Conservation (phyloP, 2,888 invertebrate species). For the Polyommatus icarus region DNA sequence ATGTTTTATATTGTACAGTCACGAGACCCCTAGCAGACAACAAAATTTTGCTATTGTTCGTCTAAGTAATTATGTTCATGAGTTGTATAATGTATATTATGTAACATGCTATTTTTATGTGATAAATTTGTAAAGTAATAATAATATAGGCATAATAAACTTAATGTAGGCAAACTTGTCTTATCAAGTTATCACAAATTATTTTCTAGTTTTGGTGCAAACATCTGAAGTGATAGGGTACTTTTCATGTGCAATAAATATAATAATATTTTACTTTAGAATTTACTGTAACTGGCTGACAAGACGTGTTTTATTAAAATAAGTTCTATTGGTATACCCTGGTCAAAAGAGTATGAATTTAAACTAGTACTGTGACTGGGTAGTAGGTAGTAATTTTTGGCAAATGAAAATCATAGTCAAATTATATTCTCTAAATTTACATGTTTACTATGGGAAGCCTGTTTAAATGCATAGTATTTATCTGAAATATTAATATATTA, state of each 20-base stretch:
- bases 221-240: background rate
- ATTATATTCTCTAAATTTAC: conserved; percentile 57
- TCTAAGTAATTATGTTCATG: background rate
- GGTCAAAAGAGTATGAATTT: background rate
- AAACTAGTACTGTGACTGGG: background rate
- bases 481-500: conserved; percentile 71
- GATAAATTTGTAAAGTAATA: background rate
- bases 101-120: background rate
- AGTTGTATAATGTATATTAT: background rate
- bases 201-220: background rate
- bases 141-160: background rate
- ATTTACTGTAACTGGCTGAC: background rate
- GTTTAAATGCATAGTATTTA: conserved; percentile 62
- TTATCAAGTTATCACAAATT: background rate
- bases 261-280: background rate
- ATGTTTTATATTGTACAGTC: background rate
- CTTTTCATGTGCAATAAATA: conserved; percentile 11
- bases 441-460: conserved; percentile 59
- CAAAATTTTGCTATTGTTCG: background rate
- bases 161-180: conserved; percentile 3
- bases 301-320: conserved; percentile 14
- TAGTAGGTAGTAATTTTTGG: background rate
- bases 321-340: background rate
- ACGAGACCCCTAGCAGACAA: background rate
- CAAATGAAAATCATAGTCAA: conserved; percentile 45